A percentile compares a stretch with the other conserved stretches of the same genome.
Conservation (phyloP, 2,113 vertebrate species). For the Neodon shergylaensis region DNA sequence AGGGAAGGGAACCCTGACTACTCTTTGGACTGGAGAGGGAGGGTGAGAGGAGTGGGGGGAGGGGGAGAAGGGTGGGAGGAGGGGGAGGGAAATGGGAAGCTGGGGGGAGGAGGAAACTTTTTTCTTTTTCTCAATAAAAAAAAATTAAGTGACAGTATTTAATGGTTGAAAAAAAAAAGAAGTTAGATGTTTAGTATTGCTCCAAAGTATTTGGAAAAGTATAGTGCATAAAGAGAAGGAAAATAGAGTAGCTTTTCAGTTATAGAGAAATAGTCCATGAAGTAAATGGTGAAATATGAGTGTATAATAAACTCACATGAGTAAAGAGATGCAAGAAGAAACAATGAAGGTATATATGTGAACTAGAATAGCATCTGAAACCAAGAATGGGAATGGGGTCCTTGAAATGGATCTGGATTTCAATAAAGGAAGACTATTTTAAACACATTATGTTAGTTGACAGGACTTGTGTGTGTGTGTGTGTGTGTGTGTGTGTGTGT, state of each 20-base stretch:
- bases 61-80: no score
- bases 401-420: not conserved
- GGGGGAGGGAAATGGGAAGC: no score
- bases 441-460: constrained; percentile 29
- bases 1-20: no score
- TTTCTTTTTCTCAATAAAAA: no score
- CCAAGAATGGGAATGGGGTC: not conserved
- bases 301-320: constrained; percentile 40
- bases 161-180: no score
- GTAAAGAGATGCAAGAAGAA: constrained; percentile 11
- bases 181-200: not conserved
- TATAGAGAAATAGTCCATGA: constrained; percentile 22
- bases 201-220: constrained; percentile 64
- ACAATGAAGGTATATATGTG: constrained; percentile 26
- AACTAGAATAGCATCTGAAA: constrained; percentile 55
- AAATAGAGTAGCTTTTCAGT: constrained; percentile 2
- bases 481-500: not conserved
- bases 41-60: no score
- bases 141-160: no score
- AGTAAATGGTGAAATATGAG: constrained; percentile 44
- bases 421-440: constrained; percentile 19
- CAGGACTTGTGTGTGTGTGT: not conserved
- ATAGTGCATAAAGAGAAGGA: not conserved
- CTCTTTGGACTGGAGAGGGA: no score
- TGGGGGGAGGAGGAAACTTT: no score